A percentile compares a stretch with the other conserved stretches of the same genome.
phyloP scores from a whole-genome alignment of 2,797 vertebrate genomes.

The Pseudochromis fuscus region DNA sequence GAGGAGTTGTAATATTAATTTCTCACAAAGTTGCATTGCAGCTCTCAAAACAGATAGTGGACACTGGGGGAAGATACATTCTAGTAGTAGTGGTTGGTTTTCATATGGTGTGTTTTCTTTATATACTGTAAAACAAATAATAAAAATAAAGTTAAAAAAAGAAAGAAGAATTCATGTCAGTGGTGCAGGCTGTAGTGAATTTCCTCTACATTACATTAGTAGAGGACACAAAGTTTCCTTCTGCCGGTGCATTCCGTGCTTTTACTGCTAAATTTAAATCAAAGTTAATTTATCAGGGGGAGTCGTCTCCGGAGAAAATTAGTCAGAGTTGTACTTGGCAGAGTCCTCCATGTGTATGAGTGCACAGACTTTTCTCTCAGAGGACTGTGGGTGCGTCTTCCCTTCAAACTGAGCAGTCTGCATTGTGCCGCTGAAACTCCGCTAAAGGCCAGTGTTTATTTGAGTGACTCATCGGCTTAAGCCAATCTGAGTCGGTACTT shows the following conservation, averaged over 20 bases:
- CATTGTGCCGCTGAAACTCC: conserved; percentile 9
- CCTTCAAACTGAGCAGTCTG: conserved; percentile 18
- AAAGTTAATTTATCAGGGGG: conserved; percentile 26
- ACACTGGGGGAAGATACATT: not conserved
- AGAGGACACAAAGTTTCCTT: conserved; percentile 13
- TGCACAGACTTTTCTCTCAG: conserved; percentile 1
- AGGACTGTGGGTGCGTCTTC: not conserved
- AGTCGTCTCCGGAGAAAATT: conserved; percentile 27
- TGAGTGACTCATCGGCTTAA: conserved; percentile 59
- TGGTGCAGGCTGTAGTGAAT: not conserved
- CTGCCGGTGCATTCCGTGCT: not conserved
- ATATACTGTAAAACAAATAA: too few relatives aligned
- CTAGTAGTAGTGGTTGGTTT: too few relatives aligned
- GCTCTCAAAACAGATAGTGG: not conserved
- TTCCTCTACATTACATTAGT: not conserved
- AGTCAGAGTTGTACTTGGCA: conserved; percentile 47
- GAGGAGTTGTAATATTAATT: not conserved
- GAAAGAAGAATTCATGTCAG: too few relatives aligned
- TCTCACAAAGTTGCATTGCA: not conserved
- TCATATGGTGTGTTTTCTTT: too few relatives aligned
- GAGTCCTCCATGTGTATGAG: not conserved
- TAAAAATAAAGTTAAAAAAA: too few relatives aligned
- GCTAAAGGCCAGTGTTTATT: conserved; percentile 53
- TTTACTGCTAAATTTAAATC: conserved; percentile 47
- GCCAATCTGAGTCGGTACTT: conserved; percentile 31